Percentiles rank a stretch among this genome's conserved stretches.
phyloP scores from a whole-genome alignment of 2,113 vertebrate genomes.

The Xenotilapia leptura region DNA sequence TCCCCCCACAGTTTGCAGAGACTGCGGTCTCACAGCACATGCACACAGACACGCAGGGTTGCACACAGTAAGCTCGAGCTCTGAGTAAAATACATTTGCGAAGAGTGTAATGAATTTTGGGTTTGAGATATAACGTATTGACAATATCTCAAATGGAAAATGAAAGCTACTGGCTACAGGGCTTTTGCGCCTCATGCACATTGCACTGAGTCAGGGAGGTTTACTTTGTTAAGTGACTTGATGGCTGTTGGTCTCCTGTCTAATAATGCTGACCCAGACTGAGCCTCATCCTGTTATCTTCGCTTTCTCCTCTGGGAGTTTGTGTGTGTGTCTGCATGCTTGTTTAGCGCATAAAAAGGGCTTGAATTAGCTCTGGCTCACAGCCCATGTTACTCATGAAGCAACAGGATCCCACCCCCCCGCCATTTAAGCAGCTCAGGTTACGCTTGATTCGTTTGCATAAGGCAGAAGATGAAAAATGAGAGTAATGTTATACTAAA shows the following conservation, averaged over 20 bases:
- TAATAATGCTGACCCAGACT: constrained; percentile 33
- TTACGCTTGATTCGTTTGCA: constrained; percentile 64
- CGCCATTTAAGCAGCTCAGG: constrained; percentile 46
- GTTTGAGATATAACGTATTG: constrained; percentile 4
- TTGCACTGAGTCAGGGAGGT: background rate
- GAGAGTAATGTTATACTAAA: constrained; percentile 6
- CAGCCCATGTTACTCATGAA: constrained; percentile 45
- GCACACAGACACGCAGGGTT: constrained; percentile 8
- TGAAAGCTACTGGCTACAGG: background rate
- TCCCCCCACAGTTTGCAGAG: constrained; percentile 49
- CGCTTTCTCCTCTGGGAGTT: constrained; percentile 19
- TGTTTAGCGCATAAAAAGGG: background rate
- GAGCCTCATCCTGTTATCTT: constrained; percentile 44
- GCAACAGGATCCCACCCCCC: constrained; percentile 11
- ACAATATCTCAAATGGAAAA: background rate
- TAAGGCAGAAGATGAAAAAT: constrained; percentile 33
- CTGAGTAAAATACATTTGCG: background rate
- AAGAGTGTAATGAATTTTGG: background rate
- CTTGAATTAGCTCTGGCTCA: constrained; percentile 22
- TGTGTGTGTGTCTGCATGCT: background rate
- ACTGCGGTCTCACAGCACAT: constrained; percentile 33
- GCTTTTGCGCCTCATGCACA: background rate
- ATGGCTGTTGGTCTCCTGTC: constrained; percentile 27
- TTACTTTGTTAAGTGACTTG: constrained; percentile 21
- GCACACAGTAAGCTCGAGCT: background rate